Evolutionary conservation across 1,140 invertebrate genomes (phyloP), one percentile per base, ranked within the genome.

Genomic region (Coenobita brevimanus): DNA sequence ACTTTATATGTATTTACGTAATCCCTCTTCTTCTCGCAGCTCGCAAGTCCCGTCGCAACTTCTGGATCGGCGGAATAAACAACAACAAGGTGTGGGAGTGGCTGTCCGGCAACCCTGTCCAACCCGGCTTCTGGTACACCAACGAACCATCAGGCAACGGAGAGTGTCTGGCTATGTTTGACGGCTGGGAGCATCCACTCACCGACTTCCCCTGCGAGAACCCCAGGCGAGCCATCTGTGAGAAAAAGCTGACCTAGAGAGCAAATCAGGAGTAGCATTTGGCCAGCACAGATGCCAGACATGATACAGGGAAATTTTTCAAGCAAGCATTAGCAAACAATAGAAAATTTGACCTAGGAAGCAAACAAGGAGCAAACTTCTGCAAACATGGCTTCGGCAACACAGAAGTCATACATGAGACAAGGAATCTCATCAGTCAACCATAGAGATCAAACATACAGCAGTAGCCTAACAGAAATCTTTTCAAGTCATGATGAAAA

Each of bases 121-220:
- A 64, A 38, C 24, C 46, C 33, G 27, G 8, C 15, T 30, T 64
- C 38, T 86, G 83, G 83, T 41, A 86, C 83, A 64, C 57, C 24
- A 86, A 86, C 73, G 83, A 86, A 36, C 83, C 83, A 54, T 86
- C 83, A 6, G 83, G 83, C 0, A 86, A 86, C 8, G 83, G 83
- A 1, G 57, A 76, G 27, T 86, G 83, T 36, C 73, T 86, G 73
- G 83, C 54, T 6, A 78, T 86, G 83, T 86, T 86, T 27, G 83
- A 86, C 54, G 83, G 83, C 73, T 86, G 83, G 83, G 83, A 86
- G 50, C 2, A 73, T 21, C 83, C 83, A 13, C 75, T 86, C 6
- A 78, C 73, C 13, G 83, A 86, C 83, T 86, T 86, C 73, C 83
- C 83, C 2, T 86, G 83, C 21, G 83, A 86, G 57, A 78, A 78